Conservation (phyloP, 2,888 invertebrate genomes). For the Eupithecia tripunctaria region DNA sequence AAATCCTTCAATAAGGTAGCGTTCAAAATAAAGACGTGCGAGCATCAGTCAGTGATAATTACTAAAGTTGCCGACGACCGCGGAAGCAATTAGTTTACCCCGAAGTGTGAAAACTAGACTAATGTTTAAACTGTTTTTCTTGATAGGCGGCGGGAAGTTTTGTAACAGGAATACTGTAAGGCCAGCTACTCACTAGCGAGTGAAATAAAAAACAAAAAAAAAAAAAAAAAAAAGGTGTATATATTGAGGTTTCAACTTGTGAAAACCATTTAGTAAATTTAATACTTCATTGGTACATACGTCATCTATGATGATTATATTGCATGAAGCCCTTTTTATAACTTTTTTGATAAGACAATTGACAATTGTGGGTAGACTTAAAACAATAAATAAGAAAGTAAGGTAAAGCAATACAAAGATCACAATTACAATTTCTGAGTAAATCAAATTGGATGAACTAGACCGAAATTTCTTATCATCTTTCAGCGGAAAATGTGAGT, state of each 20-base stretch:
- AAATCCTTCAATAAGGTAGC: neutral
- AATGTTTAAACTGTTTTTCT: constrained; percentile 40
- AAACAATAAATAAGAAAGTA: neutral
- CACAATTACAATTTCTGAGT: constrained; percentile 9
- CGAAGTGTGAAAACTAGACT: constrained; percentile 37
- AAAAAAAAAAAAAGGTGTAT: no score
- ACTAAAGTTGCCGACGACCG: constrained; percentile 59
- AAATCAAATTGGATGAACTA: constrained; percentile 24
- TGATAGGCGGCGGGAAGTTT: constrained; percentile 23
- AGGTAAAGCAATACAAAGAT: neutral
- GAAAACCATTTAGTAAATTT: no score
- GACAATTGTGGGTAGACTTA: neutral
- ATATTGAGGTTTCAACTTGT: no score
- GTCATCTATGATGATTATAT: no score
- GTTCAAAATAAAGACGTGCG: constrained; percentile 22
- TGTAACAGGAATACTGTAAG: constrained; percentile 3
- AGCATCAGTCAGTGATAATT: constrained; percentile 64
- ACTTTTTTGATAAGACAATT: no score
- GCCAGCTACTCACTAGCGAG: neutral
- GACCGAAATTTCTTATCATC: constrained; percentile 31
- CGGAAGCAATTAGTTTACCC: constrained; percentile 58
- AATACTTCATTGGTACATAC: no score
- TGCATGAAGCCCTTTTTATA: no score
- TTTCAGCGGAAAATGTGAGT: constrained; percentile 30
- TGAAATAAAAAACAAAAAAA: neutral